Conservation (phyloP, 2,797 vertebrate species). For the Delichon dasypus region DNA sequence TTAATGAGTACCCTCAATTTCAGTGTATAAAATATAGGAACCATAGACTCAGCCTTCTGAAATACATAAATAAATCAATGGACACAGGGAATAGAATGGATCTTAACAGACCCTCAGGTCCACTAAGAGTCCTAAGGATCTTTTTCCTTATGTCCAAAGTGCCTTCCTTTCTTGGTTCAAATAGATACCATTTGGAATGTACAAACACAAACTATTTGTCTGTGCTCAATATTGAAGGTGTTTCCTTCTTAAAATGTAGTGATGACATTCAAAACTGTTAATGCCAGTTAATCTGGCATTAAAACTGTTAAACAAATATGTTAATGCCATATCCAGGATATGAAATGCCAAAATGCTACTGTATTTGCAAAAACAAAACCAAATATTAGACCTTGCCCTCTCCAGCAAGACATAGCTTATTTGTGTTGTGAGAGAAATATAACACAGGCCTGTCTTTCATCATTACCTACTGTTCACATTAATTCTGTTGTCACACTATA, state of each 20-base stretch:
- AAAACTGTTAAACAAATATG: no score
- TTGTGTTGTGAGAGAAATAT: background rate
- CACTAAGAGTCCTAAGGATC: background rate
- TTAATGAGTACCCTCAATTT: background rate
- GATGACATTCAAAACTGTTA: background rate
- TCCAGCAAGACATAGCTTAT: background rate
- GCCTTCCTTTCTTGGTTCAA: background rate
- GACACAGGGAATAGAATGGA: background rate
- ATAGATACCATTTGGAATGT: background rate
- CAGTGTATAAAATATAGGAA: background rate
- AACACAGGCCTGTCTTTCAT: background rate
- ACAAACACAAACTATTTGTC: background rate
- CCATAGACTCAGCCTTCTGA: background rate
- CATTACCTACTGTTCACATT: background rate
- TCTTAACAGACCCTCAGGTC: background rate
- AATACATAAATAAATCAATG: background rate
- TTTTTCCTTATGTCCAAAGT: background rate
- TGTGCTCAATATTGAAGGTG: background rate
- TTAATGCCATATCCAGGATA: background rate
- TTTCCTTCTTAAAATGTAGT: background rate
- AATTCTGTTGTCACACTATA: background rate
- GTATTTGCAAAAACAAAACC: background rate
- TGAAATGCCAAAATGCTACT: background rate
- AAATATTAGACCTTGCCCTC: background rate
- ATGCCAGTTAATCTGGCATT: no score